A percentile compares a stretch with the other conserved stretches of the same genome.
Evolutionary conservation across 2,113 vertebrate species (phyloP).

Genomic region (Ascaphus truei): DNA sequence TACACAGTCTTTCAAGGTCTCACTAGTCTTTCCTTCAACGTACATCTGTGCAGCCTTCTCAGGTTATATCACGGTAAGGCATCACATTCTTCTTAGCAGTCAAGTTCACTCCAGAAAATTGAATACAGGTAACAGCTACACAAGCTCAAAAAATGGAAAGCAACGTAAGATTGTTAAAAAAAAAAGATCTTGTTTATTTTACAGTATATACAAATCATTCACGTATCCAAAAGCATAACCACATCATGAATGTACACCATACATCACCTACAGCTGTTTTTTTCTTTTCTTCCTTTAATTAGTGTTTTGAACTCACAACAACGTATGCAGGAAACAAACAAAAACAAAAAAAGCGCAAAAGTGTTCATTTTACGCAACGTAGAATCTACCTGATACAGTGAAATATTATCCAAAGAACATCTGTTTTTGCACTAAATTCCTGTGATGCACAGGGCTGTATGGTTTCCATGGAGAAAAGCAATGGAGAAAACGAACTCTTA

Average conservation of each 20-base stretch:
- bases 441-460: neutral
- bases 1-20: no score
- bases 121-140: no score
- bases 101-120: no score
- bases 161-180: constrained; percentile 71
- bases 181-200: constrained; percentile 69
- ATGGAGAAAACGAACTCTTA: no score
- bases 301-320: constrained; percentile 65
- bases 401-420: neutral
- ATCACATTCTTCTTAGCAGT: no score
- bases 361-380: constrained; percentile 61
- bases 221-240: constrained; percentile 67
- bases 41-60: no score
- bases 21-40: no score
- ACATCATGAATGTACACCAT: constrained; percentile 65
- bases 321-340: constrained; percentile 68
- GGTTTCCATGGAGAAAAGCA: constrained; percentile 44
- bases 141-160: neutral
- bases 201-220: constrained; percentile 74
- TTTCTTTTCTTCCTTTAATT: no score
- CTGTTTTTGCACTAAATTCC: neutral
- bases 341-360: constrained; percentile 56
- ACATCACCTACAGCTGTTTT: constrained; percentile 65
- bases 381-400: constrained; percentile 58
- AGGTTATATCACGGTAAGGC: no score